These are phyloP conservation scores for Melipona beecheii DNA, from an alignment of 2,888 invertebrate species.

Conservation along the genomic window DNA sequence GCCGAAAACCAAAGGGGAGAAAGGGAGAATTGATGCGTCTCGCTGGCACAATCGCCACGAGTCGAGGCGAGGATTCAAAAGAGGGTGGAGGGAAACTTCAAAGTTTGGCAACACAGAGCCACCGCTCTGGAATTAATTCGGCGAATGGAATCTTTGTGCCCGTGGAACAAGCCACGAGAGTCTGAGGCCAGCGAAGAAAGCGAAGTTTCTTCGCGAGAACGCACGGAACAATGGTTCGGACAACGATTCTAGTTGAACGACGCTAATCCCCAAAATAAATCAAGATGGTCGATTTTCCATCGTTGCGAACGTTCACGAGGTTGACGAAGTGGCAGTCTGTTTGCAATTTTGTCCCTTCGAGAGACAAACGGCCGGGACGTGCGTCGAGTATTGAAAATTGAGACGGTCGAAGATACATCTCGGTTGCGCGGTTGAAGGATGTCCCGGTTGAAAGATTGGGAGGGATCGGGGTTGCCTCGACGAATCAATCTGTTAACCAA, in stretches of 20 bases:
- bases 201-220: constrained; percentile 31
- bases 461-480: no score
- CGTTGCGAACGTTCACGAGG: background rate
- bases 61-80: constrained; percentile 19
- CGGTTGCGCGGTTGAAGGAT: no score
- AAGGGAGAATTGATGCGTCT: constrained; percentile 19
- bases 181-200: constrained; percentile 41
- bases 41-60: constrained; percentile 21
- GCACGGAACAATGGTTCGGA: constrained; percentile 24
- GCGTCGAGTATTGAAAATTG: no score
- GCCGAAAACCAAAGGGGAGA: background rate
- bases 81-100: constrained; percentile 2
- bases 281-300: background rate
- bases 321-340: background rate
- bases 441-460: no score
- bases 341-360: background rate
- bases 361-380: background rate
- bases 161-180: constrained; percentile 9
- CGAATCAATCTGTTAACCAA: no score
- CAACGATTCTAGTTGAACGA: constrained; percentile 5
- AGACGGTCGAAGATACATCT: no score
- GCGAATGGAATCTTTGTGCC: constrained; percentile 43
- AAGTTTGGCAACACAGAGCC: constrained; percentile 27
- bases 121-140: constrained; percentile 38
- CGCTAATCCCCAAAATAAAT: background rate